Evolutionary conservation across 2,888 invertebrate species (phyloP).

Genomic region (Pammene aurita): DNA sequence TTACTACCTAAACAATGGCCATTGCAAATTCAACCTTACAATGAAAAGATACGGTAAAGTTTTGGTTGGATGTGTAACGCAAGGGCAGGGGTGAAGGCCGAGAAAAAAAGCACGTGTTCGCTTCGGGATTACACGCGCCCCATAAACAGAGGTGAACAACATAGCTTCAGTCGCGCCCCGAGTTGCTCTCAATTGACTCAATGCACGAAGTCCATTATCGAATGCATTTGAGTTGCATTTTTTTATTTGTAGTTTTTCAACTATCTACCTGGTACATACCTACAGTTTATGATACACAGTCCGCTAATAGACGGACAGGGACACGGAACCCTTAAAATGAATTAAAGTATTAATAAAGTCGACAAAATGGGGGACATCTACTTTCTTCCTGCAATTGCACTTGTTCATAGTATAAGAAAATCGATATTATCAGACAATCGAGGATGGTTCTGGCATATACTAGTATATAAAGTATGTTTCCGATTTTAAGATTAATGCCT

Average conservation of each 20-base stretch:
- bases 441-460: too few species aligned
- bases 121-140: slow-evolving; percentile 80
- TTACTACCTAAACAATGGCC: slow-evolving; percentile 54
- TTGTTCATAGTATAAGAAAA: too few species aligned
- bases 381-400: too few species aligned
- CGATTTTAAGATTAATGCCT: too few species aligned
- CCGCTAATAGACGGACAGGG: too few species aligned
- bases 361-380: too few species aligned
- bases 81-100: slow-evolving; percentile 63
- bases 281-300: too few species aligned
- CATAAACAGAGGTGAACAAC: slow-evolving; percentile 77
- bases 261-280: too few species aligned
- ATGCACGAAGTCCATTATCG: slow-evolving; percentile 7
- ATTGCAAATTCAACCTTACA: slow-evolving; percentile 51
- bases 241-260: background rate
- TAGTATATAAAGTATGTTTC: too few species aligned
- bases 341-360: too few species aligned
- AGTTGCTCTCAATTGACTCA: slow-evolving; percentile 7
- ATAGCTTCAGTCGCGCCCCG: slow-evolving; percentile 59
- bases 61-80: slow-evolving; percentile 44
- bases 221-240: background rate
- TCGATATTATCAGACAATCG: too few species aligned
- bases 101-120: slow-evolving; percentile 82
- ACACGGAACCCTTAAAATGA: too few species aligned
- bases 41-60: slow-evolving; percentile 49